These are phyloP conservation scores for Strigamia maritima DNA, from an alignment of 2,888 invertebrate genomes.

Conservation along the genomic window DNA sequence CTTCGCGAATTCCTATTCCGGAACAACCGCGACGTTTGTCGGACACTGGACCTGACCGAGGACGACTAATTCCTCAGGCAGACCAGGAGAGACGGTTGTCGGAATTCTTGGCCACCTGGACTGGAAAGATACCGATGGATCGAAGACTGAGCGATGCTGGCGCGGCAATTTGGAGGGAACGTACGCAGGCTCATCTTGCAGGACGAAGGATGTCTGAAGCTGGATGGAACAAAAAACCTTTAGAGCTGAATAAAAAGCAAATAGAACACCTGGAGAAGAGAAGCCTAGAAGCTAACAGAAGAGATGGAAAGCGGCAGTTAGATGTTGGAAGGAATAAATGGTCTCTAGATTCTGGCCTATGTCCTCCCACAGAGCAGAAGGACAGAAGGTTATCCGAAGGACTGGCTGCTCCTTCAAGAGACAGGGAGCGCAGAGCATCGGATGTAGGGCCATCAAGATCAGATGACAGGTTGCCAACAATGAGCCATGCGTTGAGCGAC, in stretches of 20 bases:
- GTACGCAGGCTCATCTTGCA: neutral
- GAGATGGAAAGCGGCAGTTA: neutral
- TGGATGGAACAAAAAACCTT: neutral
- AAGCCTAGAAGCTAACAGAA: neutral
- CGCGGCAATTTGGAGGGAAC: neutral
- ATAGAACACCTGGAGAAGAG: neutral
- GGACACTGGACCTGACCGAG: slow-evolving; percentile 15
- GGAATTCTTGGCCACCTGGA: neutral
- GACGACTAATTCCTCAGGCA: neutral
- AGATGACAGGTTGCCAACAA: neutral
- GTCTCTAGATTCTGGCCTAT: neutral
- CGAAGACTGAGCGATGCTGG: slow-evolving; percentile 17
- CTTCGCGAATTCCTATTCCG: neutral
- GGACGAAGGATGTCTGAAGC: slow-evolving; percentile 32
- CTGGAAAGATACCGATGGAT: neutral
- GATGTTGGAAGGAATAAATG: neutral
- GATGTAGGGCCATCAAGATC: neutral
- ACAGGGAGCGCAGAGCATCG: neutral
- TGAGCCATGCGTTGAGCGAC: neutral
- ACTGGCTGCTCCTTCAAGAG: neutral
- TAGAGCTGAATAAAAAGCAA: neutral
- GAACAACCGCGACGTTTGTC: slow-evolving; percentile 27
- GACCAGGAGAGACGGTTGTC: slow-evolving; percentile 1
- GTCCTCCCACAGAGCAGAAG: neutral
- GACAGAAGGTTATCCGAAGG: neutral